Percentiles rank a stretch among this genome's conserved stretches.
Conservation (phyloP, 1,140 invertebrate genomes). For the Holcopasites calliopsidis region DNA sequence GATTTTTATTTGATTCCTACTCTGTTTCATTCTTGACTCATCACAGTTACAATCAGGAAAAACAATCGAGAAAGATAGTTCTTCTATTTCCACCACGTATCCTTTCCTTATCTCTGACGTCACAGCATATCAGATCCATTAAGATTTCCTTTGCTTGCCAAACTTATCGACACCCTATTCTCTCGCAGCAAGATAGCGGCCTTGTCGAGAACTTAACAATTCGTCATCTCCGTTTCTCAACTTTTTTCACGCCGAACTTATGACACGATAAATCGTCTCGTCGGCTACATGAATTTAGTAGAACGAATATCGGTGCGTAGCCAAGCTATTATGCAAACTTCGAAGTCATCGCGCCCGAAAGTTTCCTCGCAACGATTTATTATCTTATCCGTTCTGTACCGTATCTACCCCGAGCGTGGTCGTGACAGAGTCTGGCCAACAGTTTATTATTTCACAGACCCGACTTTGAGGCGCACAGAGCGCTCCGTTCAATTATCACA, state of each 20-base stretch:
- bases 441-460: no score
- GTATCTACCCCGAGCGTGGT: not conserved
- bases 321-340: slow-evolving; percentile 19
- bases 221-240: slow-evolving; percentile 36
- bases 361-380: slow-evolving; percentile 1
- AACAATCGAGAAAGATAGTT: no score
- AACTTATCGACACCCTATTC: slow-evolving; percentile 38
- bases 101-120: slow-evolving; percentile 37
- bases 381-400: no score
- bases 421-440: no score
- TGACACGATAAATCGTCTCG: not conserved
- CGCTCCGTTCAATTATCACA: not conserved
- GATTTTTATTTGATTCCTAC: no score
- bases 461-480: no score
- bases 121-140: slow-evolving; percentile 52
- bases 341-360: slow-evolving; percentile 1
- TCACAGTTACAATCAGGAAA: no score
- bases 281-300: slow-evolving; percentile 18
- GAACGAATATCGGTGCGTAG: not conserved
- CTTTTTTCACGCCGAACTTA: no score
- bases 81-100: no score
- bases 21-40: no score
- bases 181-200: slow-evolving; percentile 26
- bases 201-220: slow-evolving; percentile 21
- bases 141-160: slow-evolving; percentile 56